phyloP scores from a whole-genome alignment of 2,797 vertebrate genomes.

The Australoheros facetus region DNA sequence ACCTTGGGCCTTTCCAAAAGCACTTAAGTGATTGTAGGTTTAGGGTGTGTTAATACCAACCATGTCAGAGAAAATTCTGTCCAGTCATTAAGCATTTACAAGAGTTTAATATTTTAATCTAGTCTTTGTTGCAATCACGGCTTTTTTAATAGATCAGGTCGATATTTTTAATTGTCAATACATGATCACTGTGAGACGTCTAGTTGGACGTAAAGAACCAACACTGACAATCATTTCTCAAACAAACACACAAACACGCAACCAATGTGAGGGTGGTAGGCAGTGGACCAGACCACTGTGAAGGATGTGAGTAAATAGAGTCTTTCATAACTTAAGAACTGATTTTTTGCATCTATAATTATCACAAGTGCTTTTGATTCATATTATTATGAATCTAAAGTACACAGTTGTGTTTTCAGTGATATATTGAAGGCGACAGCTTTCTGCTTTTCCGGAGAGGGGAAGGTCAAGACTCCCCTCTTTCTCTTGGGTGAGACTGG shows the following conservation, averaged over 20 bases:
- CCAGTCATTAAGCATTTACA: not conserved
- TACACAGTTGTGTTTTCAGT: not conserved
- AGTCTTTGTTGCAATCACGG: no score
- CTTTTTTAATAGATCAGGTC: not conserved
- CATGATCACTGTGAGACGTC: not conserved
- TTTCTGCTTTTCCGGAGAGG: not conserved
- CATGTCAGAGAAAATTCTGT: not conserved
- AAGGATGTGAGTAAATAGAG: not conserved
- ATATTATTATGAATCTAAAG: not conserved
- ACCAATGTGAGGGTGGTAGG: not conserved
- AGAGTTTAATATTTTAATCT: not conserved
- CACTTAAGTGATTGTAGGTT: conserved; percentile 26
- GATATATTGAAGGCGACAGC: not conserved
- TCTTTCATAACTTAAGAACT: not conserved
- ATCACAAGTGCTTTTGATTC: not conserved
- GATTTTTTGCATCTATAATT: not conserved
- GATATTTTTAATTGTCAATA: not conserved
- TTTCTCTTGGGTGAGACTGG: not conserved
- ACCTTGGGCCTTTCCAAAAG: conserved; percentile 24
- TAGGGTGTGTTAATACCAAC: not conserved
- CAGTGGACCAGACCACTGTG: not conserved
- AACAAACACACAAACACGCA: not conserved
- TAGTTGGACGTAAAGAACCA: not conserved
- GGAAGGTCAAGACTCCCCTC: not conserved
- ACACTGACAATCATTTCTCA: not conserved